Percentiles rank a stretch among this genome's conserved stretches.
These are phyloP conservation scores for Labeo catla DNA, from an alignment of 2,113 vertebrate species.

Conservation along the genomic window DNA sequence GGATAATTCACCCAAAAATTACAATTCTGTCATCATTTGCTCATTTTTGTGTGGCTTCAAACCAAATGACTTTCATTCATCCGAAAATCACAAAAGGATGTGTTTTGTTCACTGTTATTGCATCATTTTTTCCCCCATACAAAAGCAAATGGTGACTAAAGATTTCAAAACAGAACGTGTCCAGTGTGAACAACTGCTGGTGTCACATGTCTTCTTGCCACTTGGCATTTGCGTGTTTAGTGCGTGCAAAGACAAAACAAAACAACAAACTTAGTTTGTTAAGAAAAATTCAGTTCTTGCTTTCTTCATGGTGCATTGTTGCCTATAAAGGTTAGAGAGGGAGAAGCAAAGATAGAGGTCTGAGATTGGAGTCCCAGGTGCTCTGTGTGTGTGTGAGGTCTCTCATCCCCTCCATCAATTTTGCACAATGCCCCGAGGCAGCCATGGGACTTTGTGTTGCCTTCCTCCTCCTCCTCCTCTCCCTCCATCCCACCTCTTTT, in stretches of 20 bases:
- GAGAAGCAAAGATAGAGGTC: slow-evolving; percentile 38
- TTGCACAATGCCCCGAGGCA: slow-evolving; percentile 56
- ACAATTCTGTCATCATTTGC: not conserved
- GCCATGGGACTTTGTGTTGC: slow-evolving; percentile 44
- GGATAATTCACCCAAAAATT: not conserved
- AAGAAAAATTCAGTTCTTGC: not conserved
- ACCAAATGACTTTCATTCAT: not conserved
- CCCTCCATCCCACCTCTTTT: slow-evolving; percentile 56
- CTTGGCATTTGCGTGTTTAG: slow-evolving; percentile 21
- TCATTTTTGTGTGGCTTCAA: not conserved
- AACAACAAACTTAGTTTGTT: not conserved
- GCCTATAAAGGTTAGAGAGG: not conserved
- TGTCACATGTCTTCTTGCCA: too few relatives aligned
- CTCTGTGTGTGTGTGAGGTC: slow-evolving; percentile 56
- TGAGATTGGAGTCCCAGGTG: slow-evolving; percentile 48
- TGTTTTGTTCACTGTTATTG: not conserved
- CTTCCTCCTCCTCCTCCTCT: slow-evolving; percentile 22
- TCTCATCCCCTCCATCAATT: slow-evolving; percentile 61
- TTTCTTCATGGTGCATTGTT: not conserved
- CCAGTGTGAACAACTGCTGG: not conserved
- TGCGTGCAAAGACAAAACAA: not conserved
- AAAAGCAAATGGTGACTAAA: not conserved
- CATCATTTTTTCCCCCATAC: not conserved
- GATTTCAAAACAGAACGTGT: not conserved
- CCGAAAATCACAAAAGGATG: not conserved